phyloP scores from a whole-genome alignment of 2,888 invertebrate genomes.

The Luperina testacea region DNA sequence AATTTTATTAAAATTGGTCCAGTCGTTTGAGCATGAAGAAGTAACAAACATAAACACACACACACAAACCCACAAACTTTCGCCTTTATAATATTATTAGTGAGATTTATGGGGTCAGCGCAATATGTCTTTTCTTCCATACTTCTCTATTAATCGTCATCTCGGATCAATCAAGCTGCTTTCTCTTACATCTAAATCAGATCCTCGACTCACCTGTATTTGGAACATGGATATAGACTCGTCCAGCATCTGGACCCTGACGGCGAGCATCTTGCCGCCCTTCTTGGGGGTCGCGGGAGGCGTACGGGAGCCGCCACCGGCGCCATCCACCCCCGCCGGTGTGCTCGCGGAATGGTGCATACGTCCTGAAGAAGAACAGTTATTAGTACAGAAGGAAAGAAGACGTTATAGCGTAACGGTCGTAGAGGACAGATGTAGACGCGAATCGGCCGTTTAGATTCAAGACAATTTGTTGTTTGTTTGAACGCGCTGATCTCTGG shows the following conservation, averaged over 20 bases:
- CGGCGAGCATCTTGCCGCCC: constrained; percentile 96
- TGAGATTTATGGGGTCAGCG: not conserved
- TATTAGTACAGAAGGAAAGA: not conserved
- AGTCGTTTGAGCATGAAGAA: no score
- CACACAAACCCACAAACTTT: no score
- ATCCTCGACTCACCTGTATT: constrained; percentile 93
- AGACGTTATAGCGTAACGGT: not conserved
- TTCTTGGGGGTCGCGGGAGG: constrained; percentile 95
- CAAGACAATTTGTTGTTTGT: no score
- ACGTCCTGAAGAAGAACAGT: constrained; percentile 84
- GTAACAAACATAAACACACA: no score
- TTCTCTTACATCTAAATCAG: not conserved
- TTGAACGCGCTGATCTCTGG: not conserved
- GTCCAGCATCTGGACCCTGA: constrained; percentile 96
- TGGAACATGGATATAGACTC: constrained; percentile 97
- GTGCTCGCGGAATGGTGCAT: constrained; percentile 96
- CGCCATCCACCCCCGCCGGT: constrained; percentile 95
- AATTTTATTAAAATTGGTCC: no score
- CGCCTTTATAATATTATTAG: not conserved
- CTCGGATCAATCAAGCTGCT: not conserved
- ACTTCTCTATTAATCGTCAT: not conserved
- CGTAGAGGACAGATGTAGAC: not conserved
- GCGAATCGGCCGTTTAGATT: not conserved
- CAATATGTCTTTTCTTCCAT: not conserved
- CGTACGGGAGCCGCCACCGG: constrained; percentile 90